These are phyloP conservation scores for Cerceris ruficornis DNA, from an alignment of 2,888 invertebrate genomes.

Conservation along the genomic window DNA sequence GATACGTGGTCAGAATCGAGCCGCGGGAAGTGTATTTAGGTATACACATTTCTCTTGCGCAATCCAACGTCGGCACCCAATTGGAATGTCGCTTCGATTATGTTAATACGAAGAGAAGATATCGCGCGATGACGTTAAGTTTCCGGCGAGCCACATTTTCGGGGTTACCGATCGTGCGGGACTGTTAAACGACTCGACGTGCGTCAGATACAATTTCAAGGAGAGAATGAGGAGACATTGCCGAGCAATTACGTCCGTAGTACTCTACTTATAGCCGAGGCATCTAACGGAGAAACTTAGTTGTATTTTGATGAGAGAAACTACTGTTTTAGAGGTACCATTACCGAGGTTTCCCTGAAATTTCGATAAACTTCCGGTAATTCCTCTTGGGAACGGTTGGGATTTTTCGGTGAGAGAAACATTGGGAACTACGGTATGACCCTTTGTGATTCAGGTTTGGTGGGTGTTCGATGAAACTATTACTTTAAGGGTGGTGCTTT, in stretches of 20 bases:
- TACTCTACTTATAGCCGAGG: not conserved
- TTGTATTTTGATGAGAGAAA: no score
- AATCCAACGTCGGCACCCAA: slow-evolving; percentile 29
- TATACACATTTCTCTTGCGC: slow-evolving; percentile 25
- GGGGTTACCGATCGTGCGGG: not conserved
- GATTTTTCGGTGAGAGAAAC: no score
- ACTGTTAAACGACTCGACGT: not conserved
- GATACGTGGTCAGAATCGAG: slow-evolving; percentile 40
- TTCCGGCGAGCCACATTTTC: slow-evolving; percentile 22
- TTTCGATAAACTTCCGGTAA: no score
- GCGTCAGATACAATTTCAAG: not conserved
- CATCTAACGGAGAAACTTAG: not conserved
- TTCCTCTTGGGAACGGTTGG: no score
- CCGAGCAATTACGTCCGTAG: not conserved
- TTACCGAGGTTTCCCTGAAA: no score
- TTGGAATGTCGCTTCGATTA: slow-evolving; percentile 39
- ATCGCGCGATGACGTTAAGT: not conserved
- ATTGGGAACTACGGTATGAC: no score
- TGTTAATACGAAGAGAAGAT: slow-evolving; percentile 20
- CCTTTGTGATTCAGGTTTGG: no score
- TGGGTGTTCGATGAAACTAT: no score
- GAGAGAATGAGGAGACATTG: not conserved
- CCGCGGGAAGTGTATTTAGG: slow-evolving; percentile 8
- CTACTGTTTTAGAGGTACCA: no score
- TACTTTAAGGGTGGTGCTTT: no score